Evolutionary conservation across 1,140 invertebrate genomes (phyloP).

Genomic region (Leucophenga varia): DNA sequence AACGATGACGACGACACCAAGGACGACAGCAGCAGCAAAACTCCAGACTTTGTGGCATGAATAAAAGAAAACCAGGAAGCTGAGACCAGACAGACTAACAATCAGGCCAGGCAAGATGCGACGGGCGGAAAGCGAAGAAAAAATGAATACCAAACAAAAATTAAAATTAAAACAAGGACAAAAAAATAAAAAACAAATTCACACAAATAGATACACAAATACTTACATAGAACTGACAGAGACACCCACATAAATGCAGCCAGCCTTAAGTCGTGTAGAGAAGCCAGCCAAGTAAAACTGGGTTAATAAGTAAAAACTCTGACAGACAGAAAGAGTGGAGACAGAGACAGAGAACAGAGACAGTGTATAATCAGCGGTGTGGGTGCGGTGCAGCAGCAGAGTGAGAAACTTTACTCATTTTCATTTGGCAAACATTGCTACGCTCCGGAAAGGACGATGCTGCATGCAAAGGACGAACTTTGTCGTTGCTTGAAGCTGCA

Average conservation of each 20-base stretch:
- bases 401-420: constrained; percentile 42
- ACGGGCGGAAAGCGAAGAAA: constrained; percentile 13
- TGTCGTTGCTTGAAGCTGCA: constrained; percentile 16
- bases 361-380: constrained; percentile 50
- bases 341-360: constrained; percentile 22
- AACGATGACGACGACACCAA: constrained; percentile 16
- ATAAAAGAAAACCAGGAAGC: neutral
- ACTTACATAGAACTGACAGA: constrained; percentile 1
- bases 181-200: constrained; percentile 24
- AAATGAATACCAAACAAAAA: constrained; percentile 19
- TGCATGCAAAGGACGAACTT: neutral
- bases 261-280: constrained; percentile 39
- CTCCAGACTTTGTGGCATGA: neutral
- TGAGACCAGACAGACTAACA: constrained; percentile 7
- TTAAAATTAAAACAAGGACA: constrained; percentile 55
- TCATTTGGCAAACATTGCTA: constrained; percentile 23
- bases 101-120: constrained; percentile 20
- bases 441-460: neutral
- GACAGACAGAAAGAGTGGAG: constrained; percentile 31
- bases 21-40: constrained; percentile 2
- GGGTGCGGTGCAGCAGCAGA: constrained; percentile 16
- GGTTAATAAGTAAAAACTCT: constrained; percentile 48
- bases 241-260: too few species aligned
- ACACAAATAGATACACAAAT: constrained; percentile 11
- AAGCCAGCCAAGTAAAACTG: constrained; percentile 35